Percentiles rank a stretch among this genome's conserved stretches.
phyloP scores from a whole-genome alignment of 2,113 vertebrate species.

The Menidia beryllina region DNA sequence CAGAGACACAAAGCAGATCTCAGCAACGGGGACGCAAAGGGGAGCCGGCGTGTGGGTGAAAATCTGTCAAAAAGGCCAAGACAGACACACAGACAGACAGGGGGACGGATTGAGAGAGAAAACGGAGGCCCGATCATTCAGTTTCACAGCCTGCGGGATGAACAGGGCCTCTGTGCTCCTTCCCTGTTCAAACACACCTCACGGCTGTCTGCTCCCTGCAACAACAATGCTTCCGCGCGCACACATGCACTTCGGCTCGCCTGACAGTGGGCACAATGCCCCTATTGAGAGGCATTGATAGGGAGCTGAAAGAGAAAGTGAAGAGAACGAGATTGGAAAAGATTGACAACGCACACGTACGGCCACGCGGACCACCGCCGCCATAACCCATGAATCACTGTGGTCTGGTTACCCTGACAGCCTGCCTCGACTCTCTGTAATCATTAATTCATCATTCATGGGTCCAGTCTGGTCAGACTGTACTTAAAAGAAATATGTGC shows the following conservation, averaged over 20 bases:
- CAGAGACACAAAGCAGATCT: constrained; percentile 14
- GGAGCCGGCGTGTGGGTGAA: constrained; percentile 23
- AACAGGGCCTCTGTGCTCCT: constrained; percentile 77
- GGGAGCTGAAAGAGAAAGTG: constrained; percentile 50
- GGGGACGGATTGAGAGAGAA: constrained; percentile 43
- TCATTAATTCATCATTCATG: constrained; percentile 62
- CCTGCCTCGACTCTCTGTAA: constrained; percentile 38
- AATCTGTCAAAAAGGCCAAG: constrained; percentile 30
- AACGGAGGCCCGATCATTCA: constrained; percentile 54
- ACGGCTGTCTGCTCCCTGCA: constrained; percentile 78
- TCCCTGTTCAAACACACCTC: constrained; percentile 82
- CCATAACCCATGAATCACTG: constrained; percentile 23
- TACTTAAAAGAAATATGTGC: not conserved
- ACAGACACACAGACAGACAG: constrained; percentile 27
- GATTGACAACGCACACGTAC: constrained; percentile 45
- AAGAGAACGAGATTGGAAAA: constrained; percentile 42
- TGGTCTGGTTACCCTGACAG: constrained; percentile 51
- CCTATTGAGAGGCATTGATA: constrained; percentile 69
- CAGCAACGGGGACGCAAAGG: not conserved
- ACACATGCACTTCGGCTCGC: constrained; percentile 39
- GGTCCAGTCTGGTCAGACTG: constrained; percentile 40
- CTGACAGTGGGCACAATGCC: constrained; percentile 70
- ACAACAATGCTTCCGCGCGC: constrained; percentile 67
- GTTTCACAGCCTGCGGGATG: constrained; percentile 73
- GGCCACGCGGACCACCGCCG: not conserved